These are phyloP conservation scores for Drosophila kurseongensis DNA, from an alignment of 1,140 invertebrate genomes.

Conservation along the genomic window DNA sequence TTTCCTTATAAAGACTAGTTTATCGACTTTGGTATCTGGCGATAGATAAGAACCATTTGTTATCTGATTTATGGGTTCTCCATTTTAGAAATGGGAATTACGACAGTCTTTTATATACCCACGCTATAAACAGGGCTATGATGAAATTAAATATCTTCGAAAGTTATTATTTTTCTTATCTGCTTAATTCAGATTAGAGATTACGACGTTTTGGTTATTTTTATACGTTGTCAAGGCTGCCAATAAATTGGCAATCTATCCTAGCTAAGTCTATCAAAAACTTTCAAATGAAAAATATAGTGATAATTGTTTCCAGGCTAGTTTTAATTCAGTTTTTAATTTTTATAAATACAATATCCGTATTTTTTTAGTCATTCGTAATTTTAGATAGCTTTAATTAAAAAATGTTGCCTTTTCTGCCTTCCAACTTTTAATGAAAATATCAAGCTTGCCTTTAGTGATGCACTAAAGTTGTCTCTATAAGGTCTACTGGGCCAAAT, in stretches of 20 bases:
- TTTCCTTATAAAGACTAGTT: constrained; percentile 25
- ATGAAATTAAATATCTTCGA: constrained; percentile 21
- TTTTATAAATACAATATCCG: no score
- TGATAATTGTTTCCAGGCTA: no score
- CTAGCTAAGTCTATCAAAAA: no score
- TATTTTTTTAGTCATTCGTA: no score
- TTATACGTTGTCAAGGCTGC: background rate
- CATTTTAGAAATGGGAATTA: constrained; percentile 15
- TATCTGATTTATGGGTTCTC: constrained; percentile 39
- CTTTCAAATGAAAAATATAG: no score
- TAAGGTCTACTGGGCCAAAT: constrained; percentile 46
- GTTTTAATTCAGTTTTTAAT: no score
- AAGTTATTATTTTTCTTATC: constrained; percentile 11
- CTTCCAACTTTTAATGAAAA: no score
- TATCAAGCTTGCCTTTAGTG: constrained; percentile 7
- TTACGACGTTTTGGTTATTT: background rate
- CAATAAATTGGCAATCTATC: background rate
- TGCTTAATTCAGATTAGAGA: constrained; percentile 1
- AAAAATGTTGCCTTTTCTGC: no score
- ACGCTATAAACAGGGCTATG: background rate
- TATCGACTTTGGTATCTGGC: constrained; percentile 21
- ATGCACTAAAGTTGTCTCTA: constrained; percentile 19
- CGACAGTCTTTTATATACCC: constrained; percentile 1
- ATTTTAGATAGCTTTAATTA: no score
- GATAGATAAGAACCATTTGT: constrained; percentile 22